Percentiles rank a stretch among this genome's conserved stretches.
These are phyloP conservation scores for Mirza zaza DNA, from an alignment of 2,113 vertebrate genomes.

Conservation along the genomic window DNA sequence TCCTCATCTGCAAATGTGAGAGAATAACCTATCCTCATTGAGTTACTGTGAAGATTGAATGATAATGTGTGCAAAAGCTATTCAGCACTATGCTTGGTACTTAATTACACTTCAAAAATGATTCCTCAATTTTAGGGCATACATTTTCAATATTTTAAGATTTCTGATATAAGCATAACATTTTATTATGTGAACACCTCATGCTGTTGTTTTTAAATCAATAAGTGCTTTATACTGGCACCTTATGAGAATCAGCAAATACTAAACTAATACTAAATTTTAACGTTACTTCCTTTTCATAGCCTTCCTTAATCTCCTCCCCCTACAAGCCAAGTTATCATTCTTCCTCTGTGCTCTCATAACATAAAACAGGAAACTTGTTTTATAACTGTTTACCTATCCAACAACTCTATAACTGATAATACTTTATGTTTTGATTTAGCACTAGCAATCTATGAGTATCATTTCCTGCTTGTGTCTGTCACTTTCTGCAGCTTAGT, in stretches of 20 bases:
- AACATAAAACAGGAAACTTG: neutral
- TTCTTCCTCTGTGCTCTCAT: neutral
- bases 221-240: neutral
- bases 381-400: neutral
- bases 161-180: neutral
- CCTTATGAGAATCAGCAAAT: slow-evolving; percentile 19
- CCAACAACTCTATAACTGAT: neutral
- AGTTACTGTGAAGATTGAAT: neutral
- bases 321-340: neutral
- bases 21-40: neutral
- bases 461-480: neutral
- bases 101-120: neutral
- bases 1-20: neutral
- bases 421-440: neutral
- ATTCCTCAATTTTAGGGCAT: neutral
- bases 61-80: neutral
- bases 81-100: neutral
- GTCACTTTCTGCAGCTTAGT: neutral
- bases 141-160: slow-evolving; percentile 1
- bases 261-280: neutral
- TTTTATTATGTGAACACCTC: neutral
- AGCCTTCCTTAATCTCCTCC: neutral
- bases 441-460: neutral
- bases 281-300: neutral
- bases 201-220: neutral